These are phyloP conservation scores for Fundulus diaphanus DNA, from an alignment of 2,797 vertebrate species.

Conservation along the genomic window DNA sequence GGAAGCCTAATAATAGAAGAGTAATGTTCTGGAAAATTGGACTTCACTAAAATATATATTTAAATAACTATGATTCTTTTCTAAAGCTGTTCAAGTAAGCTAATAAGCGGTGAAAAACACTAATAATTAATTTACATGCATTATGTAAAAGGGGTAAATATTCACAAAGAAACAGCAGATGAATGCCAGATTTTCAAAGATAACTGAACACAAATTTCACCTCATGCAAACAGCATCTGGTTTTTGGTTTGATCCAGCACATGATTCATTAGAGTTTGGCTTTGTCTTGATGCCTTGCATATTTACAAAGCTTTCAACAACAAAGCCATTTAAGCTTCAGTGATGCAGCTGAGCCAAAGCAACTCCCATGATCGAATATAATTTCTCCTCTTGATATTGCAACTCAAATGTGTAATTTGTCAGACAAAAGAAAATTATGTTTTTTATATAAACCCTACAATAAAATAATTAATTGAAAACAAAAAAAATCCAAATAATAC, in stretches of 20 bases:
- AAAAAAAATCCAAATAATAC: slow-evolving; percentile 8
- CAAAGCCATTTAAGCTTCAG: slow-evolving; percentile 28
- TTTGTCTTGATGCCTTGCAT: slow-evolving; percentile 32
- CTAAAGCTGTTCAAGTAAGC: neutral
- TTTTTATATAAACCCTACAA: slow-evolving; percentile 11
- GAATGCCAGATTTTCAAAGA: slow-evolving; percentile 12
- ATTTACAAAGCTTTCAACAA: slow-evolving; percentile 45
- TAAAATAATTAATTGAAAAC: slow-evolving; percentile 24
- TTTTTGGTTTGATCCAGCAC: slow-evolving; percentile 44
- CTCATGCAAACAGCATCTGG: slow-evolving; percentile 35
- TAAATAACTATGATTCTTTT: neutral
- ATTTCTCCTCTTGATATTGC: slow-evolving; percentile 26
- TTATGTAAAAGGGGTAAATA: slow-evolving; percentile 15
- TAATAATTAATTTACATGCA: slow-evolving; percentile 17
- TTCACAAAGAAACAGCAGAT: slow-evolving; percentile 1
- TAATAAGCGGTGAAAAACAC: slow-evolving; percentile 20
- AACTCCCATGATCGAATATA: slow-evolving; percentile 4
- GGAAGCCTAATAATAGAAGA: neutral
- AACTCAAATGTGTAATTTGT: slow-evolving; percentile 28
- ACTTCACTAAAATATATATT: slow-evolving; percentile 15
- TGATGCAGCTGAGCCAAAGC: slow-evolving; percentile 3
- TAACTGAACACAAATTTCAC: slow-evolving; percentile 21
- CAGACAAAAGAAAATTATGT: slow-evolving; percentile 20
- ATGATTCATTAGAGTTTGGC: slow-evolving; percentile 48
- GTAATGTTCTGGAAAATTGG: slow-evolving; percentile 28